phyloP scores from a whole-genome alignment of 2,888 invertebrate species.

The Serripes groenlandicus region DNA sequence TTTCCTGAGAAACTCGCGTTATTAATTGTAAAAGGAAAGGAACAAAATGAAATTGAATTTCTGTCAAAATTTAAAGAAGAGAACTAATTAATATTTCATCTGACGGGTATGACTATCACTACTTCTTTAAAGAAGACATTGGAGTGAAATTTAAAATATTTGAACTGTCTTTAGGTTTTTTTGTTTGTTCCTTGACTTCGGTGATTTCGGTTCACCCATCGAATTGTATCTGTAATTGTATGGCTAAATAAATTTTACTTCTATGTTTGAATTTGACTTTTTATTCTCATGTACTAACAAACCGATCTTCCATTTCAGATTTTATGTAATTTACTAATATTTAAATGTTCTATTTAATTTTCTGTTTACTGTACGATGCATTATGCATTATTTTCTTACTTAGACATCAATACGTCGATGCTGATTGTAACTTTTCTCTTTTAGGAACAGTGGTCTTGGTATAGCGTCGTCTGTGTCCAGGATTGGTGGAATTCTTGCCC shows the following conservation, averaged over 20 bases:
- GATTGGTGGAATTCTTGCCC: slow-evolving; percentile 80
- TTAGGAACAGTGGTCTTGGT: slow-evolving; percentile 79
- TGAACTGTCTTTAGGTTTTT: too few species aligned
- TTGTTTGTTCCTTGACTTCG: slow-evolving; percentile 22
- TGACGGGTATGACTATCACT: too few species aligned
- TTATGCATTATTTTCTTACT: background rate
- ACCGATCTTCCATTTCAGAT: slow-evolving; percentile 23
- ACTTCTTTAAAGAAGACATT: too few species aligned
- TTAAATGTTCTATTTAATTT: slow-evolving; percentile 2
- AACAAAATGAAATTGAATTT: slow-evolving; percentile 1
- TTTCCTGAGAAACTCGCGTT: too few species aligned
- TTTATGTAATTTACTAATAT: background rate
- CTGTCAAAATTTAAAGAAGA: too few species aligned
- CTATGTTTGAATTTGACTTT: slow-evolving; percentile 6
- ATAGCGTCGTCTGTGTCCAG: slow-evolving; percentile 78
- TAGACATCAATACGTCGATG: background rate
- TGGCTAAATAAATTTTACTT: slow-evolving; percentile 7
- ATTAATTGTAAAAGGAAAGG: slow-evolving; percentile 25
- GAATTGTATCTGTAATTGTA: slow-evolving; percentile 6
- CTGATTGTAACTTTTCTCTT: slow-evolving; percentile 10
- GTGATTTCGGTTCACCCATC: background rate
- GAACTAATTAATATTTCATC: too few species aligned
- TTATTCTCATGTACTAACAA: slow-evolving; percentile 23
- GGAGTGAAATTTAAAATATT: too few species aligned
- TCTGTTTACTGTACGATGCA: background rate